Conservation (phyloP, 92 coral and sea anemone species). For the Epizoanthus rinbou region DNA sequence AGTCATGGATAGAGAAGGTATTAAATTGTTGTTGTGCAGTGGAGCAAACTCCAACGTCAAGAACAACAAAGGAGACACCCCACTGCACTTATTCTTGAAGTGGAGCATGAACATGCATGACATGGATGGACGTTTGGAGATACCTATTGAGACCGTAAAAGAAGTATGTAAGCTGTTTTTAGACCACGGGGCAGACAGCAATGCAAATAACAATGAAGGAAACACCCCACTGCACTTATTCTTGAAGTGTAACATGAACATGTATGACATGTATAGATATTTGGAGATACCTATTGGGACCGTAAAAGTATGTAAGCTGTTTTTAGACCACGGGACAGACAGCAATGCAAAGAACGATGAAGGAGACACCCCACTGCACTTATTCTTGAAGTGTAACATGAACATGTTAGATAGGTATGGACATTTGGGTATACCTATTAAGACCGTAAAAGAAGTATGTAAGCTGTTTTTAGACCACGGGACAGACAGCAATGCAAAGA, state of each 20-base stretch:
- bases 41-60: neutral
- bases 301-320: neutral
- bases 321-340: neutral
- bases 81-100: neutral
- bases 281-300: neutral
- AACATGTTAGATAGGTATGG: neutral
- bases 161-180: neutral
- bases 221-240: no score
- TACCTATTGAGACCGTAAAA: no score
- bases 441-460: neutral
- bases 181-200: neutral
- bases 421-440: neutral
- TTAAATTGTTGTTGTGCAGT: neutral
- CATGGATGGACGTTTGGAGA: neutral
- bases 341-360: neutral
- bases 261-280: neutral
- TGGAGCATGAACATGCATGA: neutral
- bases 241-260: no score
- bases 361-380: no score
- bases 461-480: neutral
- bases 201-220: neutral
- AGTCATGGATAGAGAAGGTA: neutral
- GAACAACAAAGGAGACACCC: neutral
- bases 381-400: neutral
- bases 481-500: neutral